These are phyloP conservation scores for Temnothorax rugatulus DNA, from an alignment of 2,888 invertebrate species.

Conservation along the genomic window DNA sequence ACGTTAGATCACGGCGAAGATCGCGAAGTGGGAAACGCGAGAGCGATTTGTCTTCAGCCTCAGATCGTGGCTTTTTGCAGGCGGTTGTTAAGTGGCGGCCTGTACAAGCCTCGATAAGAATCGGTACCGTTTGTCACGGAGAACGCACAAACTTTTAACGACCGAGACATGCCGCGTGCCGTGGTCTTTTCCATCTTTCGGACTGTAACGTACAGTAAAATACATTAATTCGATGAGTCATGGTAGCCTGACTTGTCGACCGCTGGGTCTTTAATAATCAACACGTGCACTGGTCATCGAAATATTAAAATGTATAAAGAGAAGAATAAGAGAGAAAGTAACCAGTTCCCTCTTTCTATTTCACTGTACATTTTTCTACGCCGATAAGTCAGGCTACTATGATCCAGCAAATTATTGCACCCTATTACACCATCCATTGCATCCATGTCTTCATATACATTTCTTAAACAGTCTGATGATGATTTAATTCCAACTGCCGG, in stretches of 20 bases:
- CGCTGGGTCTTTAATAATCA: too few relatives aligned
- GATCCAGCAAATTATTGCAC: too few relatives aligned
- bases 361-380: too few relatives aligned
- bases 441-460: constrained; percentile 11
- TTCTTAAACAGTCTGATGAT: constrained; percentile 31
- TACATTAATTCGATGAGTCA: too few relatives aligned
- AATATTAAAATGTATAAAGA: too few relatives aligned
- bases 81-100: constrained; percentile 81
- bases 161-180: constrained; percentile 1
- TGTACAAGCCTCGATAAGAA: constrained; percentile 79
- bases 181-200: constrained; percentile 18
- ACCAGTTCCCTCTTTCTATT: too few relatives aligned
- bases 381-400: too few relatives aligned
- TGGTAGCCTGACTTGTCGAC: too few relatives aligned
- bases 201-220: neutral
- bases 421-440: neutral
- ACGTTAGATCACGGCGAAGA: constrained; percentile 71
- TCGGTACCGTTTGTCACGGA: constrained; percentile 78
- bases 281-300: too few relatives aligned
- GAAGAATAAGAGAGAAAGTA: too few relatives aligned
- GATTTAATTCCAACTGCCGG: constrained; percentile 28
- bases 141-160: constrained; percentile 78
- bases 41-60: constrained; percentile 81
- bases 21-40: constrained; percentile 65
- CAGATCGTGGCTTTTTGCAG: constrained; percentile 82